Evolutionary conservation across 2,888 invertebrate genomes (phyloP).

Genomic region (Euzophera pinguis): DNA sequence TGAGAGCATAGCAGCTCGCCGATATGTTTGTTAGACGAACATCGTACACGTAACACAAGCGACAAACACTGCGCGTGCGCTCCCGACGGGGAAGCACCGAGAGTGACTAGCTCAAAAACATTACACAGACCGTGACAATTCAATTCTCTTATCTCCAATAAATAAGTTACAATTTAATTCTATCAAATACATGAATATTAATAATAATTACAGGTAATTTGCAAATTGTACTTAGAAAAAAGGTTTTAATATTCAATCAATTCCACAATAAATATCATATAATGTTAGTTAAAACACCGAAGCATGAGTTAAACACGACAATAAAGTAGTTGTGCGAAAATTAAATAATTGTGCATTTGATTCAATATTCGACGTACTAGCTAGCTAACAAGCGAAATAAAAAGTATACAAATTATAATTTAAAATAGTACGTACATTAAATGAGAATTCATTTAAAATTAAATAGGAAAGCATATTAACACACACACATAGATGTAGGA

Average conservation of each 20-base stretch:
- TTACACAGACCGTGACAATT: neutral
- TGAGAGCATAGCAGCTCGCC: constrained; percentile 15
- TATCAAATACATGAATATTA: constrained; percentile 6
- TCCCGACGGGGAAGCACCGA: neutral
- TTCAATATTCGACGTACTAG: constrained; percentile 34
- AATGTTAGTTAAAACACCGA: constrained; percentile 22
- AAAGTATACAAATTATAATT: constrained; percentile 30
- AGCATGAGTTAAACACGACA: constrained; percentile 25
- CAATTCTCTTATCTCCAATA: neutral
- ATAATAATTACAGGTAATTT: constrained; percentile 12
- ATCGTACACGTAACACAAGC: neutral
- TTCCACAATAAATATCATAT: constrained; percentile 20
- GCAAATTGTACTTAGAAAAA: constrained; percentile 19
- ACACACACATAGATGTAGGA: no score
- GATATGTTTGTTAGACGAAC: constrained; percentile 11
- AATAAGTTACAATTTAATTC: neutral
- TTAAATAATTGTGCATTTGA: constrained; percentile 44
- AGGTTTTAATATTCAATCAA: constrained; percentile 20
- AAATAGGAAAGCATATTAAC: neutral
- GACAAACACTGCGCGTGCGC: neutral
- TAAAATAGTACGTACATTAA: constrained; percentile 30
- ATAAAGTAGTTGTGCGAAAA: constrained; percentile 38
- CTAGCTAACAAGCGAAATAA: constrained; percentile 33
- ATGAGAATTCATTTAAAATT: constrained; percentile 32
- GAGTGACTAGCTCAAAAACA: constrained; percentile 5